These are phyloP conservation scores for Pseudococcus jackbeardsleyi DNA, from an alignment of 2,888 invertebrate species.

Conservation along the genomic window DNA sequence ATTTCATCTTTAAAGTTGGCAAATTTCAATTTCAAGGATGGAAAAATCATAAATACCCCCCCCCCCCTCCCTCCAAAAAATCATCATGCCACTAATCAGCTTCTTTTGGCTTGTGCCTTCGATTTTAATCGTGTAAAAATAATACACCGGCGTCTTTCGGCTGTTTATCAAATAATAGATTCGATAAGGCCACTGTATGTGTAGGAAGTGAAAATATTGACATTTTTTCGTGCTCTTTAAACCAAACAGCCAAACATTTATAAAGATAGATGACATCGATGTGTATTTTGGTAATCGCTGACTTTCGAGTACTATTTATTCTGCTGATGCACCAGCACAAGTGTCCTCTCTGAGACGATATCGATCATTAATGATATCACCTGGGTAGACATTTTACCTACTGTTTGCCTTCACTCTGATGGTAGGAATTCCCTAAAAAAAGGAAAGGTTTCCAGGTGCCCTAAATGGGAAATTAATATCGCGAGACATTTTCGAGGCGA, in stretches of 20 bases:
- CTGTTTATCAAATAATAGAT: background rate
- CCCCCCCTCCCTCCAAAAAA: too few relatives aligned
- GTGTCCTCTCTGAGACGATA: background rate
- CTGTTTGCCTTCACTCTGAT: background rate
- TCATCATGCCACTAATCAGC: too few relatives aligned
- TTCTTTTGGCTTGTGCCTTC: background rate
- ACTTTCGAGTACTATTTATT: background rate
- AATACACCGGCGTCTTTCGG: background rate
- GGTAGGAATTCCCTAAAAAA: background rate
- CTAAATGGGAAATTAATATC: background rate
- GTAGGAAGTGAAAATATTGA: background rate
- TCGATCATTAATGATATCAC: background rate
- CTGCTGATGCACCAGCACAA: background rate
- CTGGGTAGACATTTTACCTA: background rate
- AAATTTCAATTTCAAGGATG: too few relatives aligned
- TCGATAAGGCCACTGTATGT: slow-evolving; percentile 18
- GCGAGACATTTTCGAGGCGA: too few relatives aligned
- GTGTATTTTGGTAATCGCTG: slow-evolving; percentile 16
- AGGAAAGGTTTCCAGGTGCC: background rate
- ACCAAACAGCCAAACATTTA: background rate
- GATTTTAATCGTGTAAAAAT: background rate
- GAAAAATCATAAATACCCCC: too few relatives aligned
- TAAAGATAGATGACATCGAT: background rate
- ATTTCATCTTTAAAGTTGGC: too few relatives aligned
- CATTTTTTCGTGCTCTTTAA: slow-evolving; percentile 19